Base-by-base conservation (phyloP, 2,888 invertebrate species). In the Mesorhabditis sp. region DNA sequence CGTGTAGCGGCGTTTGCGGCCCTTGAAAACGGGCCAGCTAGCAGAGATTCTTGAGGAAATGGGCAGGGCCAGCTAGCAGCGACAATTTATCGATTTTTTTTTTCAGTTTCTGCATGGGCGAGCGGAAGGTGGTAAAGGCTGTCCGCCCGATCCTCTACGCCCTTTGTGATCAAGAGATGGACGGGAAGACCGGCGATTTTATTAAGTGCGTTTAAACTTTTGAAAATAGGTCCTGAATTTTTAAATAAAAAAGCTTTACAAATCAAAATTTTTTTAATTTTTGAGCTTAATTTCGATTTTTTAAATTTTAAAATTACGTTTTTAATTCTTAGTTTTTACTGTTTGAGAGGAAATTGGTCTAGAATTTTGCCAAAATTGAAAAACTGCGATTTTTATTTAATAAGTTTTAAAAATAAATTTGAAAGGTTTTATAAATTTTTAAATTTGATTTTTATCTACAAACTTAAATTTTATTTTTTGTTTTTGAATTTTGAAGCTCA, bases 71-170 rank as follows among this genome's bases (percentile, higher is more conserved):
- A n/a, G n/a, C n/a, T n/a, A n/a, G n/a, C n/a, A n/a, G n/a, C n/a
- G n/a, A n/a, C n/a, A n/a, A n/a, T n/a, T n/a, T n/a, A n/a, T n/a
- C n/a, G n/a, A 61, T 28, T 41, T 28, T 28, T 6, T 45, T 67
- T 68, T 74, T 65, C 65, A 79, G 80, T 64, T 82, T 82, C 67
- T 74, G 80, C 67, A 81, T 83, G 81, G 82, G 82, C 28, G 78
- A 80, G 62, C 74, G 83, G 62, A 66, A 75, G 28, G 73, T 77
- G 7, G 80, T 78, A 45, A 82, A 83, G 67, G 84, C 82, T 13
- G 77, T 82, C 4, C 73, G 79, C 13, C 83, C 84, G 13, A 76
- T 84, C 1, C 70, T 84, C 13, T 84, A 79, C 68, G 84, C 83
- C 0, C 65, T 80, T 4, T 82, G 80, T 61, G 84, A 85, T 69